Evolutionary conservation across 2,888 invertebrate species (phyloP).

Genomic region (Lasius fuliginosus): DNA sequence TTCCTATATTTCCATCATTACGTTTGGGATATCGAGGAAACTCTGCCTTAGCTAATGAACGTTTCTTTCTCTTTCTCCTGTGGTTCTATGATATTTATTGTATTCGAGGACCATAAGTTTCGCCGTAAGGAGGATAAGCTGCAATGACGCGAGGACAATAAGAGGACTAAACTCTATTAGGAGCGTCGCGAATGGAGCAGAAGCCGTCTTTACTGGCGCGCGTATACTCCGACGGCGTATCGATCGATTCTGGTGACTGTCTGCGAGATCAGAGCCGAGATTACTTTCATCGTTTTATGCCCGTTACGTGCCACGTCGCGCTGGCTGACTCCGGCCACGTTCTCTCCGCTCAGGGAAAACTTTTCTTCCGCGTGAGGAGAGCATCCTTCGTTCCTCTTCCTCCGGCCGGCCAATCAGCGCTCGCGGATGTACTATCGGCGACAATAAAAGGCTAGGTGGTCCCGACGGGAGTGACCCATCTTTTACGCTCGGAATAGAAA

Average conservation of each 20-base stretch:
- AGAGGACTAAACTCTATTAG: constrained; percentile 37
- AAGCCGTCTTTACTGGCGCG: constrained; percentile 30
- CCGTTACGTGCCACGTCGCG: constrained; percentile 77
- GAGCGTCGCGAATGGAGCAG: constrained; percentile 24
- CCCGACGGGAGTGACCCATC: constrained; percentile 42
- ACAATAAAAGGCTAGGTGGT: constrained; percentile 44
- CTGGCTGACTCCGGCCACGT: constrained; percentile 16
- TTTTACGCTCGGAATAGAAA: constrained; percentile 22
- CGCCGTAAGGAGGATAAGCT: constrained; percentile 3
- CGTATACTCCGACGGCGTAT: constrained; percentile 2
- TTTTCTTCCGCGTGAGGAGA: constrained; percentile 63
- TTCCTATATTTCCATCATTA: neutral
- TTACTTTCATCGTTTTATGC: constrained; percentile 82
- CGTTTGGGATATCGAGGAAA: neutral
- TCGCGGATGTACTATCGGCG: constrained; percentile 50
- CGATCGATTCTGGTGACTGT: constrained; percentile 57
- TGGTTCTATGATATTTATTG: constrained; percentile 29
- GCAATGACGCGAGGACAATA: constrained; percentile 30
- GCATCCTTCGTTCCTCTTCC: constrained; percentile 45
- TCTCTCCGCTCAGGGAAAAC: constrained; percentile 38
- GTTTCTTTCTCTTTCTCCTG: neutral
- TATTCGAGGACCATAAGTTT: constrained; percentile 30
- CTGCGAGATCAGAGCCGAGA: constrained; percentile 79
- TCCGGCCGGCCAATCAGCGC: constrained; percentile 43
- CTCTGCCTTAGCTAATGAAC: neutral